Base-by-base conservation (phyloP, 2,888 invertebrate species). In the Athetis lepigone region DNA sequence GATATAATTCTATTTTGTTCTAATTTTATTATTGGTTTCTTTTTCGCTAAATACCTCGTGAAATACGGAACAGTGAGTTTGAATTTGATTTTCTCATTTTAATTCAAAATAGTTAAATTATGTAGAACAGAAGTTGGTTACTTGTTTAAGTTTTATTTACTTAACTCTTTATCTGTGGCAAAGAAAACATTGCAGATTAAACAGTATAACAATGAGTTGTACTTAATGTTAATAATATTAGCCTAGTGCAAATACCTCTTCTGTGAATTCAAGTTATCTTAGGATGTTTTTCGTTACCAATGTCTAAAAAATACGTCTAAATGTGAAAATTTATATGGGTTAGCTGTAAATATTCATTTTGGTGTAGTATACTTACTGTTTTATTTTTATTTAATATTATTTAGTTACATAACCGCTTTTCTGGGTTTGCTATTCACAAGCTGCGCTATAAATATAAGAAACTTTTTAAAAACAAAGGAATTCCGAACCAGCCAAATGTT, bases 391-490 rank as follows among this genome's bases (percentile, higher is more conserved):
- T n/a, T n/a, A n/a, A n/a, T n/a, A n/a, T n/a, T n/a, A n/a, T n/a
- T n/a, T n/a, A n/a, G n/a, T n/a, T n/a, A n/a, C n/a, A n/a, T n/a
- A n/a, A n/a, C n/a, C n/a, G n/a, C n/a, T n/a, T n/a, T n/a, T n/a
- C n/a, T n/a, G n/a, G n/a, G n/a, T n/a, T n/a, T n/a, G n/a, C n/a
- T n/a, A n/a, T n/a, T n/a, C n/a, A n/a, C n/a, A n/a, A 13, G 11
- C 4, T 9, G 33, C 23, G 5, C 23, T 2, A n/a, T 13, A n/a
- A 25, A 25, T 42, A 3, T 9, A n/a, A 9, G 8, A 37, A 45
- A 50, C 51, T 56, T 43, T 49, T 50, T 39, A 21, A n/a, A 33
- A 36, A 67, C 73, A 71, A 67, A 71, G 36, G 42, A 61, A 58
- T 61, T 67, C 57, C 46, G 2, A 25, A 40, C 40, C 11, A 50